phyloP scores from a whole-genome alignment of 30 jellyfish, hydroid and myxozoan species.

The Sanderia malayensis region DNA sequence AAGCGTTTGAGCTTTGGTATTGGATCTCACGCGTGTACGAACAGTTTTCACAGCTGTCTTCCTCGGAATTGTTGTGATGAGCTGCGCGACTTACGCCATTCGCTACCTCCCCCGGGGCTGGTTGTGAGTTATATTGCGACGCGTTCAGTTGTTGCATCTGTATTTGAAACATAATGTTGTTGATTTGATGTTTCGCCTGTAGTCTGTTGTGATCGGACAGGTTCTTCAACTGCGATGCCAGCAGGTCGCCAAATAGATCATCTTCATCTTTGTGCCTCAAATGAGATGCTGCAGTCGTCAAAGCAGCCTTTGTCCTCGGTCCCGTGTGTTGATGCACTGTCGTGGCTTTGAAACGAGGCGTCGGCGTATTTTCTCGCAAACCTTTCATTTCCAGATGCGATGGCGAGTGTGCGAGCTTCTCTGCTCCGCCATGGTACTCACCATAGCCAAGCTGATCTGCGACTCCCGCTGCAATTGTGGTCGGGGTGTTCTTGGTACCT shows the following conservation, averaged over 20 bases:
- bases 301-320: background rate
- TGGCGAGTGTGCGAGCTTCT: background rate
- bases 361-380: background rate
- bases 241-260: background rate
- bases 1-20: background rate
- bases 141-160: background rate
- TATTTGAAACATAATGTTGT: background rate
- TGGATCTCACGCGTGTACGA: background rate
- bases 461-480: too few species aligned
- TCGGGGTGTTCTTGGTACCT: background rate
- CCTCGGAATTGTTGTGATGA: constrained; percentile 1
- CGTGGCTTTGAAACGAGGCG: background rate
- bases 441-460: background rate
- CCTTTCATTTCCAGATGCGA: background rate
- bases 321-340: background rate
- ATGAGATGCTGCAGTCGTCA: background rate
- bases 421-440: background rate
- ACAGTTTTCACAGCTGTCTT: background rate
- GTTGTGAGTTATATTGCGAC: too few species aligned
- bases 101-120: too few species aligned
- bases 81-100: background rate
- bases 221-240: constrained; percentile 1
- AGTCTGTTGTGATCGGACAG: background rate
- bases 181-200: background rate
- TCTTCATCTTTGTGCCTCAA: background rate